These are phyloP conservation scores for Crax fasciolata DNA, from an alignment of 2,797 vertebrate species.

Conservation along the genomic window DNA sequence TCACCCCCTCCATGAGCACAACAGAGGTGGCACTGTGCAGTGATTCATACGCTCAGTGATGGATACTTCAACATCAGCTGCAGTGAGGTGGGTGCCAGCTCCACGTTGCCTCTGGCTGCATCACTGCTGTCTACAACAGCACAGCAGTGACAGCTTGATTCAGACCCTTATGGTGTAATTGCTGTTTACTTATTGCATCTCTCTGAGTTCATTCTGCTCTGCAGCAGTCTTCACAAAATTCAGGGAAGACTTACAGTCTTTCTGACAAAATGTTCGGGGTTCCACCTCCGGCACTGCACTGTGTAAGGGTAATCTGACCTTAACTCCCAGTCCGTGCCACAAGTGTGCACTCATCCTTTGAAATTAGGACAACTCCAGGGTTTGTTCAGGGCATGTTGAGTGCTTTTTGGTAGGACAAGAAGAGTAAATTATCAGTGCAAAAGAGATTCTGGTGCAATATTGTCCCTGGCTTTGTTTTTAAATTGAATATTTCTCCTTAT, in stretches of 20 bases:
- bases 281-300: not conserved
- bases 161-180: not conserved
- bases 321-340: not conserved
- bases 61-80: not conserved
- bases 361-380: not conserved
- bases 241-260: not conserved
- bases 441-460: not conserved
- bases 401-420: not conserved
- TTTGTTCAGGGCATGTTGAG: not conserved
- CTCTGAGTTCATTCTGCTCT: not conserved
- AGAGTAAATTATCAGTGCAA: not conserved
- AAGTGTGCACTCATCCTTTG: not conserved
- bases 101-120: not conserved
- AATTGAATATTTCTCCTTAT: not conserved
- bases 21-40: fast-evolving
- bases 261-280: not conserved
- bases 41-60: not conserved
- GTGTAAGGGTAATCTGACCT: not conserved
- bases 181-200: not conserved
- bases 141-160: not conserved
- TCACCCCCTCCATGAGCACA: not conserved
- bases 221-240: not conserved
- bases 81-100: not conserved
- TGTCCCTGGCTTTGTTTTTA: not conserved
- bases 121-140: not conserved